These are phyloP conservation scores for Jaculus jaculus DNA, from an alignment of 2,113 vertebrate genomes.

Conservation along the genomic window DNA sequence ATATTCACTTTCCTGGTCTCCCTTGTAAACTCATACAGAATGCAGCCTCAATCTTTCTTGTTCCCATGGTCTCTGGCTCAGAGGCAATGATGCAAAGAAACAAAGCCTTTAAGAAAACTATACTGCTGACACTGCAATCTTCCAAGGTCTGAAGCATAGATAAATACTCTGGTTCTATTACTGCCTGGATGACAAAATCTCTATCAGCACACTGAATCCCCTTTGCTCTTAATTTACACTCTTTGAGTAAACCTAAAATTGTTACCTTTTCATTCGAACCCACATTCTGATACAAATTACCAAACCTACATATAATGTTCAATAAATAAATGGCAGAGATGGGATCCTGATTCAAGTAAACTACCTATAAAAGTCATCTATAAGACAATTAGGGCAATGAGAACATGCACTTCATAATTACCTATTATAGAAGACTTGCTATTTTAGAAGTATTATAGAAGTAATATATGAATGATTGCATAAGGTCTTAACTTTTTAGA, in stretches of 20 bases:
- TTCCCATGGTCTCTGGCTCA: not conserved
- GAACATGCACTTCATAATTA: constrained; percentile 6
- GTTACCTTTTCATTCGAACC: constrained; percentile 1
- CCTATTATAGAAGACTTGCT: constrained; percentile 30
- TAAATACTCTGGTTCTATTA: constrained; percentile 23
- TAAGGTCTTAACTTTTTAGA: not conserved
- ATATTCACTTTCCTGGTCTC: not conserved
- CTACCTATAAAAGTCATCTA: constrained; percentile 40
- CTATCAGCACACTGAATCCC: not conserved
- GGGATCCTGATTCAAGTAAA: constrained; percentile 33
- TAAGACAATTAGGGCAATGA: constrained; percentile 17
- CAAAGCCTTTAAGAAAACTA: not conserved
- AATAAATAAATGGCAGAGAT: not conserved
- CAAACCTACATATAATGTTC: constrained; percentile 3
- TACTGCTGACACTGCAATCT: not conserved
- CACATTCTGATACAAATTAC: not conserved
- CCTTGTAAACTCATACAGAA: not conserved
- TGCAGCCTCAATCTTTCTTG: not conserved
- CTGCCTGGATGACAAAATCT: constrained; percentile 10
- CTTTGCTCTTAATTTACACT: constrained; percentile 32
- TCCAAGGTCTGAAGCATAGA: not conserved
- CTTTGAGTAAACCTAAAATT: constrained; percentile 20
- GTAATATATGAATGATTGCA: not conserved
- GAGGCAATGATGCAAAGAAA: not conserved
- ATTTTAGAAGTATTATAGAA: not conserved